Evolutionary conservation across 2,113 vertebrate genomes (phyloP), one percentile per base, ranked within the genome.

Genomic region (Progne subis): DNA sequence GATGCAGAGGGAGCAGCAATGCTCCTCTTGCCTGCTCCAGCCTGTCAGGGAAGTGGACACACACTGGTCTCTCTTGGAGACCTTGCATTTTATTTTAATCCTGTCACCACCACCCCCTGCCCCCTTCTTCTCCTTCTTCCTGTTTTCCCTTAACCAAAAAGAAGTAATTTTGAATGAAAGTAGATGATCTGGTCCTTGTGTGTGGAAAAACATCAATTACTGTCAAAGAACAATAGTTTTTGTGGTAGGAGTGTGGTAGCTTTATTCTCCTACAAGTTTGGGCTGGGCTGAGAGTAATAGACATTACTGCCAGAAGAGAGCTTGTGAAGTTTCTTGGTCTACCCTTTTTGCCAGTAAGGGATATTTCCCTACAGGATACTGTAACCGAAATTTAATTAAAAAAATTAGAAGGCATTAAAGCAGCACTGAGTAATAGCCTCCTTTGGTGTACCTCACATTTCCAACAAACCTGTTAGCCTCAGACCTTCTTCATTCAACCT

Each of bases 321-420:
- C 80, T 88, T 96, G 82, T 90, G 92, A 96, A 85, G 65, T 80
- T 95, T 94, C 88, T 63, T 91, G 39, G 87, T 59, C 75, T 88
- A 18, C 39, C 81, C 67, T 81, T 93, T 74, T 63, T 90, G 82
- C 90, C 88, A 88, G 67, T 26, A 41, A 80, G 57, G 82, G 69
- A 57, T 92, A 94, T 94, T 96, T 93, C 93, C 92, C 94, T 90
- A 88, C 0, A 3, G 92, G 88, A 76, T 96, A 69, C 86, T 96
- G 82, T 90, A 95, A 92, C 88, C 15, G 0, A 95, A 86, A 80
- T 96, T 96, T 96, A 96, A 95, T 97, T 95, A 79, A 96, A 95
- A 94, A 95, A 96, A 96, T 96, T 96, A 97, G 94, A 95, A 92
- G 90, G 88, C 88, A 96, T 93, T 96, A 96, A 95, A 96, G 69